Base-by-base conservation (phyloP, 2,888 invertebrate genomes). In the Diaphora mendica region DNA sequence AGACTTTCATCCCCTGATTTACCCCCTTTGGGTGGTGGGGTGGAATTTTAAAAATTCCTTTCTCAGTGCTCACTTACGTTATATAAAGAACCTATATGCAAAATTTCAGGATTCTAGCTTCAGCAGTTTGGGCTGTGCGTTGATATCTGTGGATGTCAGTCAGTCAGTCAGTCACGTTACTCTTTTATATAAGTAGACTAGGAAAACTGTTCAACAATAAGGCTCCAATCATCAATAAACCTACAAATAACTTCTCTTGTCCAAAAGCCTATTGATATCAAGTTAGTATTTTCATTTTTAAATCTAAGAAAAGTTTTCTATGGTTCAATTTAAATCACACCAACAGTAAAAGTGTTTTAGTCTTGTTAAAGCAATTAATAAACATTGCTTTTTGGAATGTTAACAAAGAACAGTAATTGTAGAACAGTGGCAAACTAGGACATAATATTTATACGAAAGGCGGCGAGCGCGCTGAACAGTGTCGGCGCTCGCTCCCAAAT, bases 391-490 rank as follows among this genome's bases (percentile, higher is more conserved):
- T 86, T 82, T 70, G 72, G 73, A 78, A 82, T 82, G 82, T 78
- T 83, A 86, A 83, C 81, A 84, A 83, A 85, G 82, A 81, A 77
- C 73, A 78, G 81, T 79, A 84, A 87, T 87, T 86, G 86, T 89
- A 88, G 89, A 89, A 87, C 89, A 90, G 88, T 90, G 85, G 89
- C 86, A 89, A 92, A 89, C 91, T 92, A 91, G 92, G 91, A 92
- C 91, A 91, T 90, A 80, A 83, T 83, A 90, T 89, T 90, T 85
- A 88, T 92, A 91, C 89, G 92, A 94, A 93, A 93, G 92, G 91
- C 92, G 91, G 88, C 89, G 89, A 89, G 87, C 88, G 89, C 86
- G 84, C 86, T 88, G 89, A 87, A 84, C 86, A 80, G 84, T 80
- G 87, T 78, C 87, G 89, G 89, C 89, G 76, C 84, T 75, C 90